A percentile compares a stretch with the other conserved stretches of the same genome.
Conservation (phyloP, 2,113 vertebrate genomes). For the Corapipo altera region DNA sequence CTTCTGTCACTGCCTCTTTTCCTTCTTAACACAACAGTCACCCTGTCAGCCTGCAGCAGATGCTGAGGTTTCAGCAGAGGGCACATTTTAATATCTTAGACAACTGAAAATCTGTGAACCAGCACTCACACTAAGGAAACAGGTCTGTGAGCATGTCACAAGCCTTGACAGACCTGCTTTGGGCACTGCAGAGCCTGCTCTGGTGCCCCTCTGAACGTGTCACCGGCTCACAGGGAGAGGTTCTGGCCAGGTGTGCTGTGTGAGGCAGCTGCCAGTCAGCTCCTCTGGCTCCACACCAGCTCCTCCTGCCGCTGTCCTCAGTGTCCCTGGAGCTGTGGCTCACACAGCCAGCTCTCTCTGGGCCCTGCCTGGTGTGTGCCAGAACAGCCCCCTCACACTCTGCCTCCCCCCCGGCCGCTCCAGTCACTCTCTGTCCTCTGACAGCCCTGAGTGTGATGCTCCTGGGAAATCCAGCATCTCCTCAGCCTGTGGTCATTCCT, state of each 20-base stretch:
- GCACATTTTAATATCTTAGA: neutral
- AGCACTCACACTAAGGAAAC: neutral
- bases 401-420: accelerated
- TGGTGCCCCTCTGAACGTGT: accelerated
- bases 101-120: neutral
- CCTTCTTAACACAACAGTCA: neutral
- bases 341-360: neutral
- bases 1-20: neutral
- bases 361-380: neutral
- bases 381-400: accelerated
- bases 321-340: neutral
- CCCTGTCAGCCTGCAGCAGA: neutral
- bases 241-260: neutral
- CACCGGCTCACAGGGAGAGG: neutral
- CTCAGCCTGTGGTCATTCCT: neutral
- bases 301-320: accelerated
- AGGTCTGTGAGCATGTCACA: neutral
- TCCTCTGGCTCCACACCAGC: neutral
- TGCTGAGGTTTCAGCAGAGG: neutral
- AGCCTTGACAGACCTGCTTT: neutral
- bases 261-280: neutral
- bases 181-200: neutral
- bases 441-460: neutral
- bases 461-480: neutral
- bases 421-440: neutral